A percentile compares a stretch with the other conserved stretches of the same genome.
Conservation (phyloP, 2,888 invertebrate species). For the Tenthredo scrophulariae region DNA sequence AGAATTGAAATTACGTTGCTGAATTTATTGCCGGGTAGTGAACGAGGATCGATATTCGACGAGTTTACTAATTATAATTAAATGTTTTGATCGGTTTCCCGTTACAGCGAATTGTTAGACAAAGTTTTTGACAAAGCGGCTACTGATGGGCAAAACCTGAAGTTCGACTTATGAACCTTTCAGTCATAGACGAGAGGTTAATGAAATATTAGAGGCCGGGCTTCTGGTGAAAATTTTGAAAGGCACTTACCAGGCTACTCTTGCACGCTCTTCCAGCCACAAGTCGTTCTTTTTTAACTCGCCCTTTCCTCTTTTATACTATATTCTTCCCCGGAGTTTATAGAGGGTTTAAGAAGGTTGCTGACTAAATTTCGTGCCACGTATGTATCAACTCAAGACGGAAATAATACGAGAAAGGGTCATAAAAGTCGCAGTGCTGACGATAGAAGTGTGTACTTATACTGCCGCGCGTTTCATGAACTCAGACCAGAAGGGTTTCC, state of each 20-base stretch:
- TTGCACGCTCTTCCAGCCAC: conserved; percentile 14
- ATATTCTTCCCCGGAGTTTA: conserved; percentile 18
- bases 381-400: conserved; percentile 25
- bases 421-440: conserved; percentile 6
- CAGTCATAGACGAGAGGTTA: conserved; percentile 43
- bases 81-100: conserved; percentile 7
- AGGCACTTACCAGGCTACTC: conserved; percentile 41
- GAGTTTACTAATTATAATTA: not conserved
- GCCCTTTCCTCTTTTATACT: not conserved
- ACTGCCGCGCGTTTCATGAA: not conserved
- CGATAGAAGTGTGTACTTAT: not conserved
- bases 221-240: conserved; percentile 31
- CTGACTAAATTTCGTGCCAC: conserved; percentile 23
- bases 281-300: conserved; percentile 1
- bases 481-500: not conserved
- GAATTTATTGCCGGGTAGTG: not conserved
- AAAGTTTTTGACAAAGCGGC: conserved; percentile 16
- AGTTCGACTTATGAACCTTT: conserved; percentile 27
- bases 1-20: not conserved
- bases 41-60: not conserved
- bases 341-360: conserved; percentile 21
- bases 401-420: not conserved
- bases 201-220: conserved; percentile 26
- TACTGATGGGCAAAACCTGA: not conserved
- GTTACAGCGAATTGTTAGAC: not conserved